A percentile compares a stretch with the other conserved stretches of the same genome.
These are phyloP conservation scores for Sternotherus odoratus DNA, from an alignment of 2,797 vertebrate species.

Conservation along the genomic window DNA sequence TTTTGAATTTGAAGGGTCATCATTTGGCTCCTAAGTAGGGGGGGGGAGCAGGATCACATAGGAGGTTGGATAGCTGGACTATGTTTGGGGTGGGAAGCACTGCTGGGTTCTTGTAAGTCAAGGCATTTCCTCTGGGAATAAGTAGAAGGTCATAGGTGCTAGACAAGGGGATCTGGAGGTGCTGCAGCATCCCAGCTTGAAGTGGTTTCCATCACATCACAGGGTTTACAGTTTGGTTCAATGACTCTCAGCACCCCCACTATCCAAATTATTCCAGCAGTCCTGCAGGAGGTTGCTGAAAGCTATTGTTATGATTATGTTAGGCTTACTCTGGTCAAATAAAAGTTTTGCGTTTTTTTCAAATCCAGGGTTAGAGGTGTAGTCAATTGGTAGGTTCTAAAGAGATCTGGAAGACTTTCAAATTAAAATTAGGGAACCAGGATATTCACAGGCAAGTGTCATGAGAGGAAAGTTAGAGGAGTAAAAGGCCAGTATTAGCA, in stretches of 20 bases:
- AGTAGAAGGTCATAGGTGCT: neutral
- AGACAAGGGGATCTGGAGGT: no score
- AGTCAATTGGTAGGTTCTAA: neutral
- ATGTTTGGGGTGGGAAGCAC: neutral
- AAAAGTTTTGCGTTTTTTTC: neutral
- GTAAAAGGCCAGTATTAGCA: neutral
- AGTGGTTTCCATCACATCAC: no score
- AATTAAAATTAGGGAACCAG: neutral
- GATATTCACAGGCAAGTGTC: neutral
- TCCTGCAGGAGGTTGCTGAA: neutral
- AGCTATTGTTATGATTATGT: neutral
- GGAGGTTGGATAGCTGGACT: neutral
- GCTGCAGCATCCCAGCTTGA: no score
- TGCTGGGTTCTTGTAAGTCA: neutral
- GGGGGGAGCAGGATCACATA: neutral
- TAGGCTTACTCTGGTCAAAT: neutral
- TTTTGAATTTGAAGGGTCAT: neutral
- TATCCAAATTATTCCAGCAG: no score
- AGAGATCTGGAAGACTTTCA: neutral
- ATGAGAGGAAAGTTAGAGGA: neutral
- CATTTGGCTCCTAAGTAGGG: neutral
- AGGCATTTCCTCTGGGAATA: neutral
- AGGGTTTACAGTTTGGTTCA: no score
- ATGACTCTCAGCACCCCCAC: no score
- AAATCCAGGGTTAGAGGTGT: neutral